phyloP scores from a whole-genome alignment of 30 jellyfish, hydroid and myxozoan species.

The Pseudorhiza aurosa region DNA sequence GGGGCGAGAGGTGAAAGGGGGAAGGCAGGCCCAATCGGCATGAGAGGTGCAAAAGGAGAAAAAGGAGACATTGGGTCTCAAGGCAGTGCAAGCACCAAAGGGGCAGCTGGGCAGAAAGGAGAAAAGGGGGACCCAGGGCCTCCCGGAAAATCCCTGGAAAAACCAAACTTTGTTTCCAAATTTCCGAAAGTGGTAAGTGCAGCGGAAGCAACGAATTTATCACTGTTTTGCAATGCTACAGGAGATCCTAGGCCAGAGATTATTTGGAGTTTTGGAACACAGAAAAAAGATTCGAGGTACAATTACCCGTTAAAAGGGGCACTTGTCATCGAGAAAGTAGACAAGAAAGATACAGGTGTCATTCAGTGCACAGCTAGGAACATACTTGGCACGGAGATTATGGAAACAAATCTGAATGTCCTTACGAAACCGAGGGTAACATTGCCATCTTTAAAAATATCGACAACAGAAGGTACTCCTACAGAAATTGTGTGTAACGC shows the following conservation, averaged over 20 bases:
- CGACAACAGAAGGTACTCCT: conserved; percentile 4
- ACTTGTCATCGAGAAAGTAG: neutral
- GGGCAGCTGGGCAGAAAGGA: conserved; percentile 14
- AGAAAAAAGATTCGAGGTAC: conserved; percentile 21
- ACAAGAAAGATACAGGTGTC: conserved; percentile 4
- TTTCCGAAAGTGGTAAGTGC: neutral
- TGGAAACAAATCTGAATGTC: conserved; percentile 17
- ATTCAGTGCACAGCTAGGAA: conserved; percentile 29
- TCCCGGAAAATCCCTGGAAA: conserved; percentile 19
- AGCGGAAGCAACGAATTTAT: neutral
- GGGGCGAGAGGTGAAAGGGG: conserved; percentile 42
- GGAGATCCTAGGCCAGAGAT: conserved; percentile 33
- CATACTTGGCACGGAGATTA: conserved; percentile 18
- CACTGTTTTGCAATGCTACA: conserved; percentile 24
- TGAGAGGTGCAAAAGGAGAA: neutral
- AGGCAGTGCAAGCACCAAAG: conserved; percentile 9
- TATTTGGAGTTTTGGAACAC: conserved; percentile 11
- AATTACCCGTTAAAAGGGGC: conserved; percentile 17
- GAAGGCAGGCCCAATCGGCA: conserved; percentile 17
- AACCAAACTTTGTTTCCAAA: conserved; percentile 10
- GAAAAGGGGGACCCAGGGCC: conserved; percentile 23
- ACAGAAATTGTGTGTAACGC: conserved; percentile 8
- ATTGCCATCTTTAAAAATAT: neutral
- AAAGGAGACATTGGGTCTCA: conserved; percentile 2
- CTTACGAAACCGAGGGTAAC: conserved; percentile 25